Conservation (phyloP, 2,797 vertebrate species). For the Allobates femoralis region DNA sequence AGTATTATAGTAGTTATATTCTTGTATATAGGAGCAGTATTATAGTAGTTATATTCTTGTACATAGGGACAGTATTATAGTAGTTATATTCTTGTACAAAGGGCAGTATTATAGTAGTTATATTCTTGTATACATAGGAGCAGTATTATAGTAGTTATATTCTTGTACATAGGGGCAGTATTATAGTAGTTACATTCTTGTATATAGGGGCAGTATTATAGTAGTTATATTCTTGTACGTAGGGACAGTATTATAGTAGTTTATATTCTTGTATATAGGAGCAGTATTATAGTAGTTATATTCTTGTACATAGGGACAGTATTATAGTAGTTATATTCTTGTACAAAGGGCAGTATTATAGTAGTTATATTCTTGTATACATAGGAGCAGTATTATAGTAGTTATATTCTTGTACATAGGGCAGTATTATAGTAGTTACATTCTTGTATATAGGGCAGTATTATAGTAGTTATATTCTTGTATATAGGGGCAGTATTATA, state of each 20-base stretch:
- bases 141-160: no score
- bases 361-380: not conserved
- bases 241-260: conserved; percentile 3
- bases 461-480: not conserved
- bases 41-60: conserved; percentile 5
- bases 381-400: no score
- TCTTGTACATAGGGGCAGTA: not conserved
- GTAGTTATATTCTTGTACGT: not conserved
- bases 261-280: not conserved
- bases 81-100: conserved; percentile 9
- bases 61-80: not conserved
- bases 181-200: conserved; percentile 5
- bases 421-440: no score
- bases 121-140: no score
- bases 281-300: conserved; percentile 9
- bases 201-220: not conserved
- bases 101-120: no score
- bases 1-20: not conserved
- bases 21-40: no score
- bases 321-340: not conserved
- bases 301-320: conserved; percentile 2
- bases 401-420: no score
- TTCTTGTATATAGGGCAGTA: no score
- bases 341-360: not conserved
- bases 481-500: not conserved